Base-by-base conservation (phyloP, 2,797 vertebrate species). In the Bovichtus diacanthus region DNA sequence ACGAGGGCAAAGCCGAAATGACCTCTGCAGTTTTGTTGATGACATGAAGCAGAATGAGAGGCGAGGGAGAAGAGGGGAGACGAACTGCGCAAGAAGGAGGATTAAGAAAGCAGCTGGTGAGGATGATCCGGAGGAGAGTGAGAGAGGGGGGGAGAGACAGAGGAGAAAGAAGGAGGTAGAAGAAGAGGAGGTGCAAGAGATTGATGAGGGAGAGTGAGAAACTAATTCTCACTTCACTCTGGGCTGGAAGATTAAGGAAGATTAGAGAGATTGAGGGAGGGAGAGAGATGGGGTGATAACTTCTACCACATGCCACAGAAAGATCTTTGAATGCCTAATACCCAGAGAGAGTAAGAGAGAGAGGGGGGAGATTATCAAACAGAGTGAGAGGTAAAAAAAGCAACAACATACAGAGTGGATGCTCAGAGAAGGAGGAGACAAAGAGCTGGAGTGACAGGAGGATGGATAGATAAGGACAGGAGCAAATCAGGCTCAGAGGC, bases 191-290 rank as follows among this genome's bases (percentile, higher is more conserved):
- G 93, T 86, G 92, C 83, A 80, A 84, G 90, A 93, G 93, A 96
- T 94, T 95, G 94, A 95, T 95, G 94, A 94, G 91, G 74, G 88
- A 92, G 93, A 93, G 90, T 85, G 92, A 94, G 92, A 94, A 95
- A 95, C 93, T 94, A 95, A 96, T 95, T 95, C 95, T 95, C 94
- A 95, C 94, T 95, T 95, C 93, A 93, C 93, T 94, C 93, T 93
- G 91, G 90, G 89, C 93, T 90, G 92, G 88, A 93, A 96, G 95
- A 95, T 95, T 95, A 95, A 93, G 91, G 92, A 92, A 94, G 95
- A 95, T 95, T 96, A 95, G 88, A 92, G 88, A 79, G 93, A 95
- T 92, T 78, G 91, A 93, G 87, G 74, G 85, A 84, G 89, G 78
- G 85, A 91, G 70, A 62, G 88, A 92, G 93, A 94, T 92, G 83